A percentile compares a stretch with the other conserved stretches of the same genome.
Conservation (phyloP, 2,797 vertebrate genomes). For the Myotis myotis region DNA sequence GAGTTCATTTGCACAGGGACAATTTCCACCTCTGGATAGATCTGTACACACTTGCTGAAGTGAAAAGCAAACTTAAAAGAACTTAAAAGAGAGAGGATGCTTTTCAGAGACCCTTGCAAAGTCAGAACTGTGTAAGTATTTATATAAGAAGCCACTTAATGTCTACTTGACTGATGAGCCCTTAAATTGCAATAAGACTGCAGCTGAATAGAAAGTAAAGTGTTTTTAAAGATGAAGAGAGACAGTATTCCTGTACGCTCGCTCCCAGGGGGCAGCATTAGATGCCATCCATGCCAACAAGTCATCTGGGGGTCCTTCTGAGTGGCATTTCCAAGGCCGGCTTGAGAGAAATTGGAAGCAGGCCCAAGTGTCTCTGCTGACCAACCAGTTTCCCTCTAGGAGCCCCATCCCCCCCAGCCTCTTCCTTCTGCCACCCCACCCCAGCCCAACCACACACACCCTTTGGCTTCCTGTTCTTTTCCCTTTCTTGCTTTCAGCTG, state of each 20-base stretch:
- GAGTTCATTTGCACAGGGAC: not conserved
- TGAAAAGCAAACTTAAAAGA: constrained; percentile 44
- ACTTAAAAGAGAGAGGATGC: not conserved
- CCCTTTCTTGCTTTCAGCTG: not conserved
- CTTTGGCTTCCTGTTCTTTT: not conserved
- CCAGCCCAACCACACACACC: not conserved
- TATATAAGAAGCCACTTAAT: constrained; percentile 43
- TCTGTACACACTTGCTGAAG: not conserved
- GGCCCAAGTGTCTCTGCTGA: not conserved
- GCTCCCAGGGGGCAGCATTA: not conserved
- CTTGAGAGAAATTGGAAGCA: not conserved
- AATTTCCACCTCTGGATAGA: not conserved
- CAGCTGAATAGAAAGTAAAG: not conserved
- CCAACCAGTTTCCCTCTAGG: not conserved
- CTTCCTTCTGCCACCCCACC: too few species aligned
- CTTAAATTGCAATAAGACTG: not conserved
- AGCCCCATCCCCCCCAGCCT: not conserved
- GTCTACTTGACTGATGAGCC: constrained; percentile 16
- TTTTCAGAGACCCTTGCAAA: constrained; percentile 25
- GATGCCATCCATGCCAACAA: not conserved
- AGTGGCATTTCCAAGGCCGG: not conserved
- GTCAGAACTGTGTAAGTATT: constrained; percentile 24
- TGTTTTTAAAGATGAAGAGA: constrained; percentile 16
- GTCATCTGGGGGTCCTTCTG: not conserved
- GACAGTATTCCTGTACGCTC: not conserved